These are phyloP conservation scores for Noctuana brunneofusca DNA, from an alignment of 2,888 invertebrate genomes.

Conservation along the genomic window DNA sequence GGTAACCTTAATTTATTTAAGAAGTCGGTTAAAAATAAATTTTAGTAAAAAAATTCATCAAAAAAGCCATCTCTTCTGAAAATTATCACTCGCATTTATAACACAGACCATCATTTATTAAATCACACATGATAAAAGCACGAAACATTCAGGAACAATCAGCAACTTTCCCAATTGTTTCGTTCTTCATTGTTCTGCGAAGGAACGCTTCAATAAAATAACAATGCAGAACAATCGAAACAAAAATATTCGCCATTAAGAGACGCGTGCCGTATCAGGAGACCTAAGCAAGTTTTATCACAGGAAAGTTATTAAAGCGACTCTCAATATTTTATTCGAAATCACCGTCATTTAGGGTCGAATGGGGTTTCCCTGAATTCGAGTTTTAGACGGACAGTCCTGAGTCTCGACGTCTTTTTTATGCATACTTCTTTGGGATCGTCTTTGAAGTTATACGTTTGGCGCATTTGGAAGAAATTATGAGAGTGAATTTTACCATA, in stretches of 20 bases:
- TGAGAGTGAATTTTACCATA: too few relatives aligned
- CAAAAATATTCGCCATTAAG: slow-evolving; percentile 45
- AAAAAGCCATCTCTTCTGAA: not conserved
- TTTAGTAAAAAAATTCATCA: too few relatives aligned
- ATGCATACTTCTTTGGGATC: too few relatives aligned
- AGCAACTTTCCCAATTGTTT: slow-evolving; percentile 6
- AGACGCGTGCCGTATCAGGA: slow-evolving; percentile 64
- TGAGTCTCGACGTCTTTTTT: too few relatives aligned
- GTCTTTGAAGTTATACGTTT: too few relatives aligned
- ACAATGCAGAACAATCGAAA: slow-evolving; percentile 43
- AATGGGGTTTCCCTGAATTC: not conserved
- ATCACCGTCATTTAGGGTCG: slow-evolving; percentile 53
- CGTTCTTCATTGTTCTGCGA: slow-evolving; percentile 25
- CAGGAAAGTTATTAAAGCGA: slow-evolving; percentile 63
- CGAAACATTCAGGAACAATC: slow-evolving; percentile 12
- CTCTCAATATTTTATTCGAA: slow-evolving; percentile 65
- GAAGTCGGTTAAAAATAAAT: too few relatives aligned
- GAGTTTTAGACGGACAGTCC: not conserved
- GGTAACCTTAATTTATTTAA: too few relatives aligned
- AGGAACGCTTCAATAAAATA: slow-evolving; percentile 37
- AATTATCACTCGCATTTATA: not conserved
- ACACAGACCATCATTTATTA: not conserved
- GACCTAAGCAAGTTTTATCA: slow-evolving; percentile 59
- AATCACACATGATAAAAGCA: slow-evolving; percentile 28
- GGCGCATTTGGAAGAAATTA: too few relatives aligned